Conservation (phyloP, 2,113 vertebrate genomes). For the Xenus cinereus region DNA sequence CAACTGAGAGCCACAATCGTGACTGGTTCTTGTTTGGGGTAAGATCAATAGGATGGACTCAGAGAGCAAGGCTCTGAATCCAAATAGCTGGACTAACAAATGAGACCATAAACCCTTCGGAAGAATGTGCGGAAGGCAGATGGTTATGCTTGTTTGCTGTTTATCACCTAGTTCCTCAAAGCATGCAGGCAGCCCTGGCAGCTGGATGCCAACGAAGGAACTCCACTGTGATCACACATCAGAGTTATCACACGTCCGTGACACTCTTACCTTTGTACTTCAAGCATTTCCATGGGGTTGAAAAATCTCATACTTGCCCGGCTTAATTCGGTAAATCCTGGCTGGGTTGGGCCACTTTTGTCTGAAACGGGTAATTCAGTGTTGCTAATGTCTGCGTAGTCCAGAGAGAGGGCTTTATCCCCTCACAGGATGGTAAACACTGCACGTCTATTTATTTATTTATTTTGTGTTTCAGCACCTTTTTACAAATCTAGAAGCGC, state of each 20-base stretch:
- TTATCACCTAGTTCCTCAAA: background rate
- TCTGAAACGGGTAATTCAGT: background rate
- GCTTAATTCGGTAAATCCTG: background rate
- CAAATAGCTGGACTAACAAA: background rate
- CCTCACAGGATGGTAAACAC: background rate
- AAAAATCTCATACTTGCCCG: background rate
- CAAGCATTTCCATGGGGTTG: background rate
- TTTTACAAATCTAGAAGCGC: background rate
- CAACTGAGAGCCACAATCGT: accelerated
- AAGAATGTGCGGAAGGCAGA: background rate
- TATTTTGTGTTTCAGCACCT: slow-evolving; percentile 38
- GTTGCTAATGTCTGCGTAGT: background rate
- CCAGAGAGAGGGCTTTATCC: background rate
- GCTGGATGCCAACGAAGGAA: background rate
- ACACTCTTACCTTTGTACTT: background rate
- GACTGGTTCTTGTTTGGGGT: background rate
- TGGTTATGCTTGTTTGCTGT: background rate
- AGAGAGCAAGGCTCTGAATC: background rate
- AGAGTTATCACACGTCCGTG: background rate
- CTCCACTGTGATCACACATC: background rate
- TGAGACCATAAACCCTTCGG: background rate
- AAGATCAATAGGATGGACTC: background rate
- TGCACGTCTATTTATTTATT: slow-evolving; percentile 55
- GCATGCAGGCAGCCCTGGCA: background rate
- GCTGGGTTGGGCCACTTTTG: background rate